Conservation (phyloP, 2,113 vertebrate genomes). For the Phodopus roborovskii region DNA sequence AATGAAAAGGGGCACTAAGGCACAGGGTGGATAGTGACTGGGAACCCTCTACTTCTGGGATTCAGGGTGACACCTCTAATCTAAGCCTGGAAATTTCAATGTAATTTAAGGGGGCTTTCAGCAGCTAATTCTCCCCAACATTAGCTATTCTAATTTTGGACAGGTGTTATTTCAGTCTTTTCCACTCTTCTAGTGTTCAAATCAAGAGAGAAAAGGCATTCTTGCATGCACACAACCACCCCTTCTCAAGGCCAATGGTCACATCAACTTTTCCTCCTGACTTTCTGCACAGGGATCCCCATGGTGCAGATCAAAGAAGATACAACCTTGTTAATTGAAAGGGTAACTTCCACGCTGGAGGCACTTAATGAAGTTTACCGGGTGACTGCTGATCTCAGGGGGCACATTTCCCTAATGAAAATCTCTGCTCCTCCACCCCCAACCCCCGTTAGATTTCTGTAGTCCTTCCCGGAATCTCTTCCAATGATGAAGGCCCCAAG, state of each 20-base stretch:
- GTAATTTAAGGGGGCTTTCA: not conserved
- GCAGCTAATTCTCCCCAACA: constrained; percentile 33
- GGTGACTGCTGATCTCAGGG: constrained; percentile 38
- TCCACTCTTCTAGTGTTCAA: not conserved
- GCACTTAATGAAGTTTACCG: not conserved
- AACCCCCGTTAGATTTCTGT: not conserved
- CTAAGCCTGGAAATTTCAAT: not conserved
- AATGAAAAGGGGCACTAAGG: not conserved
- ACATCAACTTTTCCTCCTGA: not conserved
- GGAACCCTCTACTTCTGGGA: not conserved
- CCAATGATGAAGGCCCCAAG: constrained; percentile 54
- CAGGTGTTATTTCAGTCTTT: not conserved
- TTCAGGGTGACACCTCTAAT: not conserved
- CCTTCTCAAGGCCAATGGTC: not conserved
- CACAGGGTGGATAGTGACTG: not conserved
- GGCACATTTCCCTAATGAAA: not conserved
- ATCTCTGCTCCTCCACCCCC: not conserved
- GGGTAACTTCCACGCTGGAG: not conserved
- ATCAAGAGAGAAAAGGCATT: not conserved
- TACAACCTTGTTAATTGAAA: constrained; percentile 35
- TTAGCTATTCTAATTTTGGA: constrained; percentile 3
- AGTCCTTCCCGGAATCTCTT: constrained; percentile 15
- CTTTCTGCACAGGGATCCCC: not conserved
- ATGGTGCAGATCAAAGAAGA: not conserved
- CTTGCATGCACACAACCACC: not conserved